Conservation (phyloP, 1,140 invertebrate genomes). For the Nomia melanderi region DNA sequence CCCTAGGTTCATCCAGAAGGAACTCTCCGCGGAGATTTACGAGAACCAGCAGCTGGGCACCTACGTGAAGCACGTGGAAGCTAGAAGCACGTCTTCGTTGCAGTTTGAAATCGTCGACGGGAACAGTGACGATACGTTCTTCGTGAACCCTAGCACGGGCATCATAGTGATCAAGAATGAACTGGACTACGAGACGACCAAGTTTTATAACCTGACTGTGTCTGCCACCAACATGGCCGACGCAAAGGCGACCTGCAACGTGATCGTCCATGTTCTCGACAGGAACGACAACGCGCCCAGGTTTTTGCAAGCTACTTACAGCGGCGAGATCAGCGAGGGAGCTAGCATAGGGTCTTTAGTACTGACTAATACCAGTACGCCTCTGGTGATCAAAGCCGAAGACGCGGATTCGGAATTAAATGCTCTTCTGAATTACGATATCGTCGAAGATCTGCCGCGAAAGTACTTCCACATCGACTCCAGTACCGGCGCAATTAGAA, state of each 20-base stretch:
- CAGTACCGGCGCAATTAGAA: constrained; percentile 93
- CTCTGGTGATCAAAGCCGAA: constrained; percentile 89
- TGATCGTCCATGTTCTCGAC: constrained; percentile 90
- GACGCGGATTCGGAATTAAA: constrained; percentile 92
- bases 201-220: constrained; percentile 92
- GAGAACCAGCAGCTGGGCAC: constrained; percentile 91
- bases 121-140: constrained; percentile 88
- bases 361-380: constrained; percentile 84
- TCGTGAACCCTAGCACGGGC: constrained; percentile 92
- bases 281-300: constrained; percentile 93
- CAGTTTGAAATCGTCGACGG: constrained; percentile 92
- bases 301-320: constrained; percentile 86
- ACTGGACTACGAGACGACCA: constrained; percentile 90
- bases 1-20: constrained; percentile 86
- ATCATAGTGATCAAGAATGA: constrained; percentile 87
- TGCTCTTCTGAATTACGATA: constrained; percentile 91
- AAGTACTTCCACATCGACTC: constrained; percentile 93
- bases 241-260: constrained; percentile 84
- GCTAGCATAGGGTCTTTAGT: constrained; percentile 88
- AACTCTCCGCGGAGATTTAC: constrained; percentile 89
- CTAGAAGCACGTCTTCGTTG: constrained; percentile 89
- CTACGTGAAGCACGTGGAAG: constrained; percentile 89
- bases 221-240: constrained; percentile 92
- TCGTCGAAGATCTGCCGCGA: constrained; percentile 88
- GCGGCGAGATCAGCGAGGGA: constrained; percentile 87